Percentiles rank a stretch among this genome's conserved stretches.
phyloP scores from a whole-genome alignment of 2,888 invertebrate species.

The Encarsia formosa region DNA sequence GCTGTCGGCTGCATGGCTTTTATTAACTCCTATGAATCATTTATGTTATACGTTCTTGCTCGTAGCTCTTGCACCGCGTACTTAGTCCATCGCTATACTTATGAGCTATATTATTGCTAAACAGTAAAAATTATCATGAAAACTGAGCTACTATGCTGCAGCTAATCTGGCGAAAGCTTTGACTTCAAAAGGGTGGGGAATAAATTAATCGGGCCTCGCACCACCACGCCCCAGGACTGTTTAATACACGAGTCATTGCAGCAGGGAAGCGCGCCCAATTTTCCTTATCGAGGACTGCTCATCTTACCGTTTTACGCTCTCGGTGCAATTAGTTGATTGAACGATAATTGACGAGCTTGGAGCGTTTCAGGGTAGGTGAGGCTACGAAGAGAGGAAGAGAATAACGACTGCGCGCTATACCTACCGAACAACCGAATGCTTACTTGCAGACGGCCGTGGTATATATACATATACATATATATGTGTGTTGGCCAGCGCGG shows the following conservation, averaged over 20 bases:
- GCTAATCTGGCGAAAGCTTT: conserved; percentile 24
- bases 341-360: conserved; percentile 36
- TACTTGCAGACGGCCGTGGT: not conserved
- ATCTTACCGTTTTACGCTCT: conserved; percentile 24
- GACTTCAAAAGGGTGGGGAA: not conserved
- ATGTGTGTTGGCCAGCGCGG: no score
- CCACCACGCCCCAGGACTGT: not conserved
- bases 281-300: conserved; percentile 23
- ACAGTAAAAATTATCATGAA: no score
- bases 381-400: not conserved
- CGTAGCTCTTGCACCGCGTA: no score
- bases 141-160: no score
- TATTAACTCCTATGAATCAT: conserved; percentile 4
- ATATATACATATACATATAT: no score
- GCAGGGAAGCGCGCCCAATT: conserved; percentile 19
- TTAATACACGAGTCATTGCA: not conserved
- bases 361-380: conserved; percentile 11
- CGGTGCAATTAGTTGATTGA: conserved; percentile 42
- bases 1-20: not conserved
- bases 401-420: not conserved
- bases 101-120: no score
- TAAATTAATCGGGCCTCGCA: conserved; percentile 20
- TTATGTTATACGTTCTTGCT: not conserved
- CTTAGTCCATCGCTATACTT: no score
- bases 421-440: not conserved